Evolutionary conservation across 2,888 invertebrate genomes (phyloP).

Genomic region (Drosophila borborema): DNA sequence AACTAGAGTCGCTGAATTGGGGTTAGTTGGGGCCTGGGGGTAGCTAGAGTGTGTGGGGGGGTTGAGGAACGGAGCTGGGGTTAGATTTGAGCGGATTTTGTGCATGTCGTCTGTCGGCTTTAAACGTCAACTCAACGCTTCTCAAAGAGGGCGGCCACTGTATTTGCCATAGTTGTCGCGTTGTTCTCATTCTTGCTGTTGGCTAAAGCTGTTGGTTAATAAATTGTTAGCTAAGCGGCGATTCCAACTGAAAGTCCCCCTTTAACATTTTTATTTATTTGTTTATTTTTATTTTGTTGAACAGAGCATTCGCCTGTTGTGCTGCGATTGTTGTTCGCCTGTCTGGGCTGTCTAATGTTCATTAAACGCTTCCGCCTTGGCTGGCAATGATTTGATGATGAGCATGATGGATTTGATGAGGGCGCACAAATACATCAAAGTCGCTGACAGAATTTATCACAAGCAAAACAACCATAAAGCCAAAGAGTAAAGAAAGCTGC

Average conservation of each 20-base stretch:
- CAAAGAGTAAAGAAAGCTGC: neutral
- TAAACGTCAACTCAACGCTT: slow-evolving; percentile 59
- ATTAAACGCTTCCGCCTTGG: slow-evolving; percentile 74
- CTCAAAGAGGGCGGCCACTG: slow-evolving; percentile 44
- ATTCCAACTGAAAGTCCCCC: slow-evolving; percentile 24
- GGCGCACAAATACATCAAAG: slow-evolving; percentile 44
- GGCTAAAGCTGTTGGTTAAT: slow-evolving; percentile 53
- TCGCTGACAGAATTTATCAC: slow-evolving; percentile 34
- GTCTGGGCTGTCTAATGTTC: slow-evolving; percentile 52
- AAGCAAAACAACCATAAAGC: slow-evolving; percentile 14
- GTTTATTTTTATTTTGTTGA: slow-evolving; percentile 34
- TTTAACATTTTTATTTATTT: slow-evolving; percentile 44
- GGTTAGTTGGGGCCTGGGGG: neutral
- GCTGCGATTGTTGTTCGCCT: slow-evolving; percentile 46
- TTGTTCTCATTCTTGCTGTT: slow-evolving; percentile 12
- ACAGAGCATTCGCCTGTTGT: slow-evolving; percentile 41
- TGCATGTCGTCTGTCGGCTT: slow-evolving; percentile 74
- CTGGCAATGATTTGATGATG: slow-evolving; percentile 34
- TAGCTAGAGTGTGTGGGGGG: neutral
- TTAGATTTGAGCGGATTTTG: slow-evolving; percentile 62
- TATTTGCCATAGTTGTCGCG: slow-evolving; percentile 33
- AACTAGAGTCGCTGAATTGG: neutral
- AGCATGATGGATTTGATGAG: slow-evolving; percentile 45
- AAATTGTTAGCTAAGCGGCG: slow-evolving; percentile 52
- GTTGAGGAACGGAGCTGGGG: slow-evolving; percentile 44